Evolutionary conservation across 2,888 invertebrate species (phyloP).

Genomic region (Caenorhabditis virilis): DNA sequence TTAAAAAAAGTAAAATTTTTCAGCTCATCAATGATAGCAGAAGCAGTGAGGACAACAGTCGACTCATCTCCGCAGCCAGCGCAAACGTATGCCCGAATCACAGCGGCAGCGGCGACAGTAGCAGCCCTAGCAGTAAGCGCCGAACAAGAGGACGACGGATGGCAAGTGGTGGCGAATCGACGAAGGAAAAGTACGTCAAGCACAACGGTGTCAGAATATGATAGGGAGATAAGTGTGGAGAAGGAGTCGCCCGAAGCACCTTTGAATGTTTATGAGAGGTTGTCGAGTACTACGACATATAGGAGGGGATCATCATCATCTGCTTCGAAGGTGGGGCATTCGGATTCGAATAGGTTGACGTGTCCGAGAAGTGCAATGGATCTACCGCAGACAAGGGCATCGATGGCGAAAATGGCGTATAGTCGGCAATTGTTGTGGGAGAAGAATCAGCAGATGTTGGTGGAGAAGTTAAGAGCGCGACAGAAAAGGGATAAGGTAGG

Average conservation of each 20-base stretch:
- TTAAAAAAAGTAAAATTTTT: no score
- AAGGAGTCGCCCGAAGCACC: conserved; percentile 19
- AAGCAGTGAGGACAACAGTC: conserved; percentile 19
- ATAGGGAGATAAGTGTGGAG: conserved; percentile 30
- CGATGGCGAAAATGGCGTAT: conserved; percentile 68
- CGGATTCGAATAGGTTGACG: conserved; percentile 17
- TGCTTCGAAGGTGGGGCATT: no score
- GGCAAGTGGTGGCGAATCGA: conserved; percentile 48
- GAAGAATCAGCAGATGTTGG: conserved; percentile 49
- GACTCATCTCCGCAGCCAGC: background rate
- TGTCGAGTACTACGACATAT: conserved; percentile 21
- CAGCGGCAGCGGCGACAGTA: conserved; percentile 34
- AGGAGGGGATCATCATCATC: conserved; percentile 1
- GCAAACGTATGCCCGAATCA: conserved; percentile 29
- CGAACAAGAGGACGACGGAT: conserved; percentile 28
- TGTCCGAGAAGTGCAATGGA: conserved; percentile 60
- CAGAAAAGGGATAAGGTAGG: conserved; percentile 30
- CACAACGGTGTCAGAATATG: conserved; percentile 36
- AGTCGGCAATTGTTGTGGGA: conserved; percentile 63
- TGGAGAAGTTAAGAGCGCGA: conserved; percentile 55
- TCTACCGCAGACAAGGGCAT: conserved; percentile 59
- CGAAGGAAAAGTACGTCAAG: conserved; percentile 41
- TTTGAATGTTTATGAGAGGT: conserved; percentile 39
- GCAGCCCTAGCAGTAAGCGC: conserved; percentile 22
- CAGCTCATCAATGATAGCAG: conserved; percentile 27